phyloP scores from a whole-genome alignment of 2,888 invertebrate genomes.

The Pomacea canaliculata region DNA sequence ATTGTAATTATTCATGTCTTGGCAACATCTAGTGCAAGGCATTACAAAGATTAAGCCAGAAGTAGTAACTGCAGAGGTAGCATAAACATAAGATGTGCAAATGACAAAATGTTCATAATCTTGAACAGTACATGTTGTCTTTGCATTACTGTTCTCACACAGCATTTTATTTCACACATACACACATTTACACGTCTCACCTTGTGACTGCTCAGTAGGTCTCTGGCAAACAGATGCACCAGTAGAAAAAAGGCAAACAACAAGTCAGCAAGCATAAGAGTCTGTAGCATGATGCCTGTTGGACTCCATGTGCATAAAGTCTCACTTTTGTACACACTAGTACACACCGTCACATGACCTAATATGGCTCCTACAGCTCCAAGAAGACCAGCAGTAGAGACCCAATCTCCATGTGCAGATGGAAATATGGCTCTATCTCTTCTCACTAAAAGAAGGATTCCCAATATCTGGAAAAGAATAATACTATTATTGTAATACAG shows the following conservation, averaged over 20 bases:
- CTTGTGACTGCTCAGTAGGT: too few species aligned
- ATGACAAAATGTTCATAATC: too few species aligned
- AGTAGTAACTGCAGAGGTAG: background rate
- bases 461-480: too few species aligned
- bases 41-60: background rate
- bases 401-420: background rate
- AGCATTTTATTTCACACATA: background rate
- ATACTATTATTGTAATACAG: too few species aligned
- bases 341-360: conserved; percentile 52
- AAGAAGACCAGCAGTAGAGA: background rate
- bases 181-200: background rate
- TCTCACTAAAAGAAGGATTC: too few species aligned
- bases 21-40: too few species aligned
- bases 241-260: conserved; percentile 5
- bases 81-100: background rate
- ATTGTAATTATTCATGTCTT: too few species aligned
- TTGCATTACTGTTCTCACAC: too few species aligned
- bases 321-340: conserved; percentile 42
- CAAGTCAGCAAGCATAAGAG: background rate
- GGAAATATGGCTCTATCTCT: too few species aligned
- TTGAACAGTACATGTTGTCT: too few species aligned
- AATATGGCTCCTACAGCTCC: conserved; percentile 28
- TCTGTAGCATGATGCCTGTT: background rate
- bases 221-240: background rate
- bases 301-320: conserved; percentile 36